phyloP scores from a whole-genome alignment of 53 echinoderm and acorn worm species.

The Holothuria leucospilota region DNA sequence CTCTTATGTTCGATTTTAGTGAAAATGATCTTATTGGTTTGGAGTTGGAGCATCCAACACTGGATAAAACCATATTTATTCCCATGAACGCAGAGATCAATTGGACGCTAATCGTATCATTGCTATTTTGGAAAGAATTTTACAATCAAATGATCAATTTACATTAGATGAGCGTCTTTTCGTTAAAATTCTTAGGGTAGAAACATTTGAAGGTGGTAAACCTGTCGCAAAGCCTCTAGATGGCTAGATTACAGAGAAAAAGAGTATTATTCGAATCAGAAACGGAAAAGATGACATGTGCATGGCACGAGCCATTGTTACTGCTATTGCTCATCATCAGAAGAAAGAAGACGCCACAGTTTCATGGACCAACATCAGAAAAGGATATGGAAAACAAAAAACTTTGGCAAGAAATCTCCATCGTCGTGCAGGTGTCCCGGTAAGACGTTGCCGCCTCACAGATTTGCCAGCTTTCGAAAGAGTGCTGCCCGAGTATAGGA shows the following conservation, averaged over 20 bases:
- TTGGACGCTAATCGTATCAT: constrained; percentile 1
- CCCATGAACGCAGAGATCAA: constrained; percentile 21
- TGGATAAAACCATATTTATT: not conserved
- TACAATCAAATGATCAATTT: constrained; percentile 19
- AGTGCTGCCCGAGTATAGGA: not conserved
- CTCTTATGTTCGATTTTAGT: no score
- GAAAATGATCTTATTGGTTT: no score
- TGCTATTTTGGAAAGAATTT: not conserved
- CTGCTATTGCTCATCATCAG: not conserved
- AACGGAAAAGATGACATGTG: constrained; percentile 17
- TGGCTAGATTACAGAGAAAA: not conserved
- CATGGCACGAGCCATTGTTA: constrained; percentile 2
- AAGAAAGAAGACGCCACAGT: not conserved
- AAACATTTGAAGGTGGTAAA: constrained; percentile 1
- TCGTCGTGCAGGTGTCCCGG: not conserved
- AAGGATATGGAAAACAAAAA: constrained; percentile 6
- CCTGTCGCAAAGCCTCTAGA: not conserved
- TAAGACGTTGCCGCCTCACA: not conserved
- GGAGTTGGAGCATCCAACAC: not conserved
- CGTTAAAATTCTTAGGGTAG: not conserved
- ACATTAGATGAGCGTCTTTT: not conserved
- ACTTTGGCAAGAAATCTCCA: constrained; percentile 17
- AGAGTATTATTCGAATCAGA: not conserved
- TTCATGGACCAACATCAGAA: not conserved
- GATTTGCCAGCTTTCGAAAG: not conserved